phyloP scores from a whole-genome alignment of 2,888 invertebrate genomes.

The Clanis bilineata region DNA sequence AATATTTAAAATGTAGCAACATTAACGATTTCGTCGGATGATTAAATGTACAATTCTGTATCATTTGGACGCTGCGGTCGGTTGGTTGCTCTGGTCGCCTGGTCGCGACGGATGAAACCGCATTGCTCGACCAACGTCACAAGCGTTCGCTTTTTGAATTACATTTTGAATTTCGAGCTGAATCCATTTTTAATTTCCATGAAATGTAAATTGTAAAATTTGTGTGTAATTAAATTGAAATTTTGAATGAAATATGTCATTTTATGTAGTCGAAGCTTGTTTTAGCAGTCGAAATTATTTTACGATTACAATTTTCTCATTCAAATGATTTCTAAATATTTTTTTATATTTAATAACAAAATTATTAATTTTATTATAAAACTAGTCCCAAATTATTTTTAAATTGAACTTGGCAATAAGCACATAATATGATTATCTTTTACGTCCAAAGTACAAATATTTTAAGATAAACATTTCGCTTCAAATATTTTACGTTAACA shows the following conservation, averaged over 20 bases:
- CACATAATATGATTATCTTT: too few species aligned
- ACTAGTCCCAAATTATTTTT: neutral
- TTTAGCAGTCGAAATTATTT: too few species aligned
- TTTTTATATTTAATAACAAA: neutral
- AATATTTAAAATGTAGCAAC: slow-evolving; percentile 3
- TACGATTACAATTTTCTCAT: neutral
- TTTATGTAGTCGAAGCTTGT: too few species aligned
- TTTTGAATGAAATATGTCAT: neutral
- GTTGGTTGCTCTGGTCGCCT: slow-evolving; percentile 5
- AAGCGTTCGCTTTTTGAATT: slow-evolving; percentile 8
- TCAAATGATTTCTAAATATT: neutral
- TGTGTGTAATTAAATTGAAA: too few species aligned
- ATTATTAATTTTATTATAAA: neutral
- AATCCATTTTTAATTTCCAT: neutral
- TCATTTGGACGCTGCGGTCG: slow-evolving; percentile 28
- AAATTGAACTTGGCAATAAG: neutral
- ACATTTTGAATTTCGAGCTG: slow-evolving; percentile 6
- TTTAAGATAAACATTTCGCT: neutral
- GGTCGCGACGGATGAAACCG: slow-evolving; percentile 35
- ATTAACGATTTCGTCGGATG: slow-evolving; percentile 25
- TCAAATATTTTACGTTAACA: neutral
- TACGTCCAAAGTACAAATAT: too few species aligned
- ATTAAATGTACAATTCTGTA: slow-evolving; percentile 25
- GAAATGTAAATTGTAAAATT: too few species aligned
- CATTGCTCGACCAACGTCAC: slow-evolving; percentile 18